Conservation (phyloP, 2,113 vertebrate species). For the Salvelinus fontinalis region DNA sequence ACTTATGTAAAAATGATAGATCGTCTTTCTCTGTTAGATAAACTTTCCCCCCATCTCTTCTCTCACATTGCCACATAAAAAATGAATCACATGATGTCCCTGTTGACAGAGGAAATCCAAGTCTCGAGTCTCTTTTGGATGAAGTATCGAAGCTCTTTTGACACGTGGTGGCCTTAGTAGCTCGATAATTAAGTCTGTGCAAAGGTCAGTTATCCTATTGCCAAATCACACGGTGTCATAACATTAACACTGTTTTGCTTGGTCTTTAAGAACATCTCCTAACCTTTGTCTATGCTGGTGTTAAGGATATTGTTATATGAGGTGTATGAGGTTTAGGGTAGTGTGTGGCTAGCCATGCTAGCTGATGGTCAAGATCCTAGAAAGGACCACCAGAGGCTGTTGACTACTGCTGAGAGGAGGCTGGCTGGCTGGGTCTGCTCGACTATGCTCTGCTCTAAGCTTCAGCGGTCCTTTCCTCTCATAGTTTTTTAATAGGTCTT, state of each 20-base stretch:
- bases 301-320: neutral
- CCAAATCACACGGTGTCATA: neutral
- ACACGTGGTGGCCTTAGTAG: neutral
- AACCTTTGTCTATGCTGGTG: neutral
- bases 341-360: neutral
- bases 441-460: neutral
- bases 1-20: neutral
- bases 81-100: conserved; percentile 2
- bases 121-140: neutral
- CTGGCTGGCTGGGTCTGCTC: no score
- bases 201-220: neutral
- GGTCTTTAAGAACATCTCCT: neutral
- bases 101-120: neutral
- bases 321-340: neutral
- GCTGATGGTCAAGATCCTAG: neutral
- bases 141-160: neutral
- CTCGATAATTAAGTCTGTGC: neutral
- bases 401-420: neutral
- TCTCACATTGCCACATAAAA: neutral
- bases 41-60: neutral
- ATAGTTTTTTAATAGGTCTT: conserved; percentile 24
- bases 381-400: neutral
- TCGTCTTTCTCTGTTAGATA: neutral
- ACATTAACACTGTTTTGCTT: neutral
- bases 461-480: conserved; percentile 6